Percentiles rank a stretch among this genome's conserved stretches.
These are phyloP conservation scores for Pristionchus mayeri DNA, from an alignment of 2,888 invertebrate species.

Conservation along the genomic window DNA sequence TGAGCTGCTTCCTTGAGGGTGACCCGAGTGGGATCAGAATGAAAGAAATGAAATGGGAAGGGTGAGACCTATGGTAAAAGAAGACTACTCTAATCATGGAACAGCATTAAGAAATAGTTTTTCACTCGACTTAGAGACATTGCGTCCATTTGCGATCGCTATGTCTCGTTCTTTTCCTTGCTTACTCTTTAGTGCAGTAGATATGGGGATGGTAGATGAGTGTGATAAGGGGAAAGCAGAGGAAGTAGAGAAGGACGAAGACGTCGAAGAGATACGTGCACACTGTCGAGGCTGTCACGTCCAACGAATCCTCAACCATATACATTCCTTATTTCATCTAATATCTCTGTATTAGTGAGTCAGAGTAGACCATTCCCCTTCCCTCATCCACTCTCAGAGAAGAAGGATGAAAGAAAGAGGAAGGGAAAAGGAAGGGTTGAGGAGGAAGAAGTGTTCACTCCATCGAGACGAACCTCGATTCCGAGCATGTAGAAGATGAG, in stretches of 20 bases:
- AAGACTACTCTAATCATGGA: too few species aligned
- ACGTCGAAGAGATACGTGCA: conserved; percentile 70
- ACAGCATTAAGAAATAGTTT: too few species aligned
- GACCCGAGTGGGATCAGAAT: too few species aligned
- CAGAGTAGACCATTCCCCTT: neutral
- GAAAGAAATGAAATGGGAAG: too few species aligned
- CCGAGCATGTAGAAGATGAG: conserved; percentile 74
- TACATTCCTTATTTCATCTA: neutral
- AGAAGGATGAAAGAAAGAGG: neutral
- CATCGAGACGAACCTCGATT: conserved; percentile 54
- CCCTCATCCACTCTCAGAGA: neutral
- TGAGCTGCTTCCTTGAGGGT: too few species aligned
- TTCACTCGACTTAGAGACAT: too few species aligned
- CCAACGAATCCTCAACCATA: conserved; percentile 60
- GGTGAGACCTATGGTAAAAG: too few species aligned
- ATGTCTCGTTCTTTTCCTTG: neutral
- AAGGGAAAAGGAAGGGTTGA: neutral
- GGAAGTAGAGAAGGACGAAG: conserved; percentile 68
- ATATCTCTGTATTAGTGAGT: neutral
- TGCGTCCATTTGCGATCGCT: too few species aligned
- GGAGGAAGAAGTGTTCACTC: neutral
- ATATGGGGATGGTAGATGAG: conserved; percentile 72
- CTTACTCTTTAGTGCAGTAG: conserved; percentile 56
- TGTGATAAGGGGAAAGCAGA: conserved; percentile 70
- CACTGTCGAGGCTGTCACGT: conserved; percentile 64